Evolutionary conservation across 2,888 invertebrate genomes (phyloP).

Genomic region (Habroteleia sp.): DNA sequence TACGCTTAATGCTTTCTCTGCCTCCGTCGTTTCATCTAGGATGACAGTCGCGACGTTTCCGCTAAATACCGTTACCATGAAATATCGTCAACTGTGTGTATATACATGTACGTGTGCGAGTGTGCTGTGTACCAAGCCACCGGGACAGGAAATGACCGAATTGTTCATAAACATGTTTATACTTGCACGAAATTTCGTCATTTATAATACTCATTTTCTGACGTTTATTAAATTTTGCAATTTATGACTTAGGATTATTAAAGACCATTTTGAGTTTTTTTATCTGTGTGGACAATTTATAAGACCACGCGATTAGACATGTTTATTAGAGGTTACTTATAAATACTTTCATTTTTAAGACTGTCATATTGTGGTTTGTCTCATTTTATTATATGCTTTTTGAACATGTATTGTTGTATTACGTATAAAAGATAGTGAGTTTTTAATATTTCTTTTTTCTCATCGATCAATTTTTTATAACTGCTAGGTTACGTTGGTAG

Average conservation of each 20-base stretch:
- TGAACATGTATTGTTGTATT: too few species aligned
- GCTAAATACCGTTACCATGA: conserved; percentile 77
- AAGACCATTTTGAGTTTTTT: conserved; percentile 8
- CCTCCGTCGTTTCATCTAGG: conserved; percentile 75
- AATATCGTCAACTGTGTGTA: conserved; percentile 69
- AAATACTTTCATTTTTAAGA: too few species aligned
- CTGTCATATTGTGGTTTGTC: too few species aligned
- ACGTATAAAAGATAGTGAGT: too few species aligned
- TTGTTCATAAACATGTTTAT: conserved; percentile 61
- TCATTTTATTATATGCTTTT: too few species aligned
- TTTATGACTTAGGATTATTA: conserved; percentile 10
- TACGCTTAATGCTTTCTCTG: conserved; percentile 79
- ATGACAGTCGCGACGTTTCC: conserved; percentile 76
- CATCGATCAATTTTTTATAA: too few species aligned
- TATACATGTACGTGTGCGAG: conserved; percentile 13
- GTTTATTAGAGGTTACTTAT: conserved; percentile 3
- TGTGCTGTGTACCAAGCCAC: conserved; percentile 49
- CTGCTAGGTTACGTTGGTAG: too few species aligned
- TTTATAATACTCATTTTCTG: conserved; percentile 42
- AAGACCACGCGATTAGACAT: not conserved
- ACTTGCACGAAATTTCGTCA: conserved; percentile 44
- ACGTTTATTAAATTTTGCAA: conserved; percentile 39
- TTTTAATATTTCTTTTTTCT: too few species aligned
- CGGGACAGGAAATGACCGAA: conserved; percentile 54
- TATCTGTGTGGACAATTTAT: not conserved